Evolutionary conservation across 2,113 vertebrate species (phyloP), one percentile per base, ranked within the genome.

Genomic region (Peromyscus maniculatus): DNA sequence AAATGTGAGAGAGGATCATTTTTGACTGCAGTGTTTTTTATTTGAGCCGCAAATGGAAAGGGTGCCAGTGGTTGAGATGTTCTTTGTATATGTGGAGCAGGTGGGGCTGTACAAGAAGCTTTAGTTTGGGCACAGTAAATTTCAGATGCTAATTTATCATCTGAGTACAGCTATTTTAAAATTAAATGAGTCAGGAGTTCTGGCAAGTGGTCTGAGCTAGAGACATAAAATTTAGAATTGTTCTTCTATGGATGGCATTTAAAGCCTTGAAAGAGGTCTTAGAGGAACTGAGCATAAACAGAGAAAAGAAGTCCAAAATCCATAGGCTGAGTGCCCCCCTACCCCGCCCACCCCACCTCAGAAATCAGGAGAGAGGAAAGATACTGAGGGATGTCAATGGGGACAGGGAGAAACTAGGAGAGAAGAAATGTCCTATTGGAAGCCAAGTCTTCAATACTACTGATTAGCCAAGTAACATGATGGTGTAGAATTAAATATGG

Each of bases 221-320:
- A 82, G 52, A 97, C 7, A 26, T 46, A 72, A 74, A 79, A 89
- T 96, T 92, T 91, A 24, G 55, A 87, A 39, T 52, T 94, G 5
- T 90, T 43, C 12, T 72, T 95, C 89, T 62, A 64, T 72, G 46
- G 71, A 55, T 84, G 59, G 55, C 36, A 78, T 33, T 91, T 95
- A 83, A 95, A 89, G 8, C 59, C 36, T 95, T n/a, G 21, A 89
- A 43, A 31, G 6, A 89, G 91, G 62, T 93, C 11, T 10, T 36
- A 13, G 74, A 69, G 36, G 43, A 46, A 93, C 4, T 57, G 36
- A 62, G 26, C 49, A 10, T 69, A 66, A 93, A 78, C 11, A 78
- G 71, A 36, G 5, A 62, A 43, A 74, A 66, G 10, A 92, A 89
- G 36, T 71, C 10, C 24, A 64, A 89, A 91, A 52, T 64, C 46